Evolutionary conservation across 2,888 invertebrate genomes (phyloP), one percentile per base, ranked within the genome.

Genomic region (Atethmia centrago): DNA sequence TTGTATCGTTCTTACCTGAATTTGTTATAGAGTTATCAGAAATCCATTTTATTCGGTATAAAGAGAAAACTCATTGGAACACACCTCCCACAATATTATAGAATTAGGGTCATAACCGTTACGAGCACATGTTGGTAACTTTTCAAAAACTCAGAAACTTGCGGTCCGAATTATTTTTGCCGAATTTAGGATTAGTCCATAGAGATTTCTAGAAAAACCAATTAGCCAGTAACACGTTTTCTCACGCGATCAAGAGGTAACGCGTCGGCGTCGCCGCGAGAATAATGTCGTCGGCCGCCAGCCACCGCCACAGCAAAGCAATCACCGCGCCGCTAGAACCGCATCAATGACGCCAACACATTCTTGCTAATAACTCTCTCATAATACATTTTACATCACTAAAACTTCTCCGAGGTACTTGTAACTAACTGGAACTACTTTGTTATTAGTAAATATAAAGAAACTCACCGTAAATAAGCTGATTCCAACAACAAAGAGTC

Each of bases 401-500:
- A 68, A 88, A 88, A 89, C 83, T 82, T 75, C 80, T 70, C 74
- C 77, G 66, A 69, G 76, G 63, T 79, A 82, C 71, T 83, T 59
- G 61, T 74, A 80, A 64, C 63, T 70, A 71, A 77, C 72, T 55
- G 78, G 85, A 85, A 81, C 85, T 83, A 85, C 75, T 82, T 85
- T 76, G 88, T 85, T 85, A 86, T 83, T 80, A 87, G 83, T 86
- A 87, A 88, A 88, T 89, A 88, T 80, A 71, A 73, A 84, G 81
- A 88, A 93, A 95, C 96, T 96, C 87, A 96, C 96, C 95, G 95
- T 95, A 93, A 93, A 93, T 94, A 93, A 85, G 94, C 90, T 80
- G 94, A 95, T 95, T 95, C 95, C 94, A 95, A 96, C 94, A 96
- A 96, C 96, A 96, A 96, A 96, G 96, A 94, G 91, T 93, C 92